phyloP scores from a whole-genome alignment of 2,113 vertebrate species.

The Rallus limicola region DNA sequence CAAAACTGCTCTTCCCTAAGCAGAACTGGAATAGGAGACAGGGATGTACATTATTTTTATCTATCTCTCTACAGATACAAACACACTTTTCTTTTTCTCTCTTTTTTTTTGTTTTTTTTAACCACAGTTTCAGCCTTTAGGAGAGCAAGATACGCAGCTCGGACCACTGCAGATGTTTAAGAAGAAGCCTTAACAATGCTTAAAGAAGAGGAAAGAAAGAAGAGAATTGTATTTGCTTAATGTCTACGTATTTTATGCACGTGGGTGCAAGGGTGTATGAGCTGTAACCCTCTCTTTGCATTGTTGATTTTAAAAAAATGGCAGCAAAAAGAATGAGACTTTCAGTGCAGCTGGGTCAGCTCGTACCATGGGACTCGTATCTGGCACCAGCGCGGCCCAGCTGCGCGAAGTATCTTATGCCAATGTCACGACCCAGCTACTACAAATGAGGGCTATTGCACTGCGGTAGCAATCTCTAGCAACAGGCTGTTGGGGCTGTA shows the following conservation, averaged over 20 bases:
- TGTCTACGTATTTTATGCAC: neutral
- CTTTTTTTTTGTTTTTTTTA: neutral
- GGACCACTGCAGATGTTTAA: neutral
- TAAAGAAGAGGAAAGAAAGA: neutral
- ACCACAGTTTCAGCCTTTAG: neutral
- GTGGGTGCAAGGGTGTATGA: neutral
- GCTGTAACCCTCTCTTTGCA: neutral
- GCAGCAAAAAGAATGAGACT: conserved; percentile 40
- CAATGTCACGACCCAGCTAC: conserved; percentile 42
- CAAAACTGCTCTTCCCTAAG: neutral
- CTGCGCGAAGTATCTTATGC: conserved; percentile 32
- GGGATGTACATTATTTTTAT: neutral
- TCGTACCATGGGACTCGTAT: conserved; percentile 9
- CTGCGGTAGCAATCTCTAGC: neutral
- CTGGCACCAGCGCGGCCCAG: conserved; percentile 49
- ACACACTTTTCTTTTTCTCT: neutral
- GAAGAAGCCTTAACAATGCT: neutral
- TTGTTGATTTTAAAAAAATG: neutral
- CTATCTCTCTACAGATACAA: neutral
- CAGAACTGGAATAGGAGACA: conserved; percentile 23
- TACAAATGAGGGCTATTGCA: neutral
- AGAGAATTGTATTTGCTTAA: neutral
- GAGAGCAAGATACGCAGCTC: neutral
- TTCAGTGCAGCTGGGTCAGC: conserved; percentile 67
- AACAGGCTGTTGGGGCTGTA: conserved; percentile 34